Evolutionary conservation across 2,113 vertebrate species (phyloP), one percentile per base, ranked within the genome.

Genomic region (Trematomus loennbergii): DNA sequence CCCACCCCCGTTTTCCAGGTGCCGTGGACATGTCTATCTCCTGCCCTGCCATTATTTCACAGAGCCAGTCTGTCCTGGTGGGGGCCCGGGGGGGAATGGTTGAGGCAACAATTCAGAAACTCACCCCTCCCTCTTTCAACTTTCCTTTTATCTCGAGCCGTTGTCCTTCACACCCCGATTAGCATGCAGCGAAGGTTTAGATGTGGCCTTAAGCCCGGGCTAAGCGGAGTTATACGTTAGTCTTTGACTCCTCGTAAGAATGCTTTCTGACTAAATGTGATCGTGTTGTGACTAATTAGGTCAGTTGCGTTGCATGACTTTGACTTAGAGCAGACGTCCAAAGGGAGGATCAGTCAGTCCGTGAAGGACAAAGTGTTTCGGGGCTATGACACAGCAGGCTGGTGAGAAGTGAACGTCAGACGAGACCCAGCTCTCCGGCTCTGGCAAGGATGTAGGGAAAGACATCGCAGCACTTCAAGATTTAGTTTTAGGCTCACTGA

Each of bases 131-230:
- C 79, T 57, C 70, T 69, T 25, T 79, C 65, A 84, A 72, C 84
- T 60, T 68, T 81, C 78, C 60, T 84, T 88, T 90, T 91, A 92
- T 94, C 94, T 93, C 82, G 60, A 91, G 89, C 78, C 29, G 85
- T 74, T 80, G 93, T 89, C 92, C 94, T 94, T 95, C 89, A 94
- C 92, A 93, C 94, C 85, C 92, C 84, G 6, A 77, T 22, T 88
- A 78, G 79, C 87, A 87, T 80, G 84, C 84, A 75, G 55, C 43
- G 17, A 16, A 66, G 54, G 59, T 90, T 88, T 65, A 70, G 75
- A 79, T 59, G 57, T 81, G 70, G 58, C 72, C 79, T 33, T 69
- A 16, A 22, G 71, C 33, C 69, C 48, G 22, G 29, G 64, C 20
- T 43, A 12, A 75, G 46, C 36, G 77, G 48, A 70, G 43, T 77